Percentiles rank a stretch among this genome's conserved stretches.
Evolutionary conservation across 2,797 vertebrate genomes (phyloP).

Genomic region (Protonibea diacanthus): DNA sequence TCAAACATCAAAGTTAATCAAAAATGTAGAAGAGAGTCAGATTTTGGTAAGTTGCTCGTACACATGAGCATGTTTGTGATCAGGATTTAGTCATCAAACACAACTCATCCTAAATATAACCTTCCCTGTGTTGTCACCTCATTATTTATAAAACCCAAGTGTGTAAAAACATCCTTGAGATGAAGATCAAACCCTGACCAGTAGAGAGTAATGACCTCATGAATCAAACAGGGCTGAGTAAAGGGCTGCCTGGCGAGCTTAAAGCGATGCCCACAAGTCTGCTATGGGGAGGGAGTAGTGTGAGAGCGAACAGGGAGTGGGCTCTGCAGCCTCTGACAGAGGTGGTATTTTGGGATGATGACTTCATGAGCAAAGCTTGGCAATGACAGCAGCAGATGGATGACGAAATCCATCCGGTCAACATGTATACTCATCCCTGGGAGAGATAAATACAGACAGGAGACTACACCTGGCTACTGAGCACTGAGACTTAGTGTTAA

Average conservation of each 20-base stretch:
- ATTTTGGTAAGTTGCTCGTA: background rate
- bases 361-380: constrained; percentile 73
- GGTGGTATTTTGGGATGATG: constrained; percentile 71
- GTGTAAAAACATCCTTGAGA: constrained; percentile 46
- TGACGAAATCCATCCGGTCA: constrained; percentile 75
- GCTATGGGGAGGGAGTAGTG: constrained; percentile 21
- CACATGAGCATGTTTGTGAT: background rate
- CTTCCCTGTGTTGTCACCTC: constrained; percentile 32
- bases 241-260: constrained; percentile 31
- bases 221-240: constrained; percentile 50
- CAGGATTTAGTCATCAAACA: background rate
- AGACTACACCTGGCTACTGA: constrained; percentile 14
- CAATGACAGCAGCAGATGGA: constrained; percentile 62
- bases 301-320: constrained; percentile 48
- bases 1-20: background rate
- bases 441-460: constrained; percentile 57
- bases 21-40: background rate
- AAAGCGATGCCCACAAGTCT: constrained; percentile 14
- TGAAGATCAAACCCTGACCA: constrained; percentile 36
- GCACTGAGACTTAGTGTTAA: background rate
- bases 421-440: constrained; percentile 38
- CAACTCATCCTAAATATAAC: background rate
- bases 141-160: constrained; percentile 27
- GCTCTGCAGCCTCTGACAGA: constrained; percentile 52
- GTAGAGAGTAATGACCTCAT: constrained; percentile 63